These are phyloP conservation scores for Sylvia atricapilla DNA, from an alignment of 2,113 vertebrate genomes.

Conservation along the genomic window DNA sequence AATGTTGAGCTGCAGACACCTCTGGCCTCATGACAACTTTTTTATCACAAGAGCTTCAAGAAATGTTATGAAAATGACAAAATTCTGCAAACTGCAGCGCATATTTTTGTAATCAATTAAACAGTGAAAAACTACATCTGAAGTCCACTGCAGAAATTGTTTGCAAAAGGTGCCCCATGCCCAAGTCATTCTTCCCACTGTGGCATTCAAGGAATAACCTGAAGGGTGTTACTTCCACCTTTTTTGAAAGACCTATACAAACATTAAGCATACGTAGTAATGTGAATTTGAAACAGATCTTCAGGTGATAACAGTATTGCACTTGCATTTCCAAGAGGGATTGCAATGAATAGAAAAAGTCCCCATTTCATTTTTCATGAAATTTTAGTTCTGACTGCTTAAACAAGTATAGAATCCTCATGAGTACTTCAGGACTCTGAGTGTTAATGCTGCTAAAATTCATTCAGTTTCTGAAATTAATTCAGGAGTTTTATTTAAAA, in stretches of 20 bases:
- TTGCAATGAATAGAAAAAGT: not conserved
- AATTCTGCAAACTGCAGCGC: constrained; percentile 57
- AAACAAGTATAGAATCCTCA: constrained; percentile 13
- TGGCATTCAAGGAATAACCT: constrained; percentile 42
- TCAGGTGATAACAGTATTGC: constrained; percentile 13
- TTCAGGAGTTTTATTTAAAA: not conserved
- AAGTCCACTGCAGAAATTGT: constrained; percentile 45
- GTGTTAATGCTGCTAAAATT: not conserved
- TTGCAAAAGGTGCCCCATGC: constrained; percentile 38
- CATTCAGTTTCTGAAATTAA: constrained; percentile 4
- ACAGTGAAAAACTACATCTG: constrained; percentile 7
- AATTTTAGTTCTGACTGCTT: constrained; percentile 33
- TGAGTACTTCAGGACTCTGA: not conserved
- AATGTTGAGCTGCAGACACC: constrained; percentile 48
- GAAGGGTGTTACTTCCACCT: not conserved
- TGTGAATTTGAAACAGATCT: constrained; percentile 20
- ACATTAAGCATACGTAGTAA: not conserved
- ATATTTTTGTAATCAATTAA: constrained; percentile 63
- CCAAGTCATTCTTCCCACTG: constrained; percentile 5
- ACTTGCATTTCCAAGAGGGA: constrained; percentile 7
- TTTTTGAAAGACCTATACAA: not conserved
- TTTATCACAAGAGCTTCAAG: constrained; percentile 59
- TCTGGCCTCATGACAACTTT: constrained; percentile 63
- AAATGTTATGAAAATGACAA: constrained; percentile 60
- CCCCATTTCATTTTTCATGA: constrained; percentile 20